Evolutionary conservation across 2,888 invertebrate genomes (phyloP), one percentile per base, ranked within the genome.

Genomic region (Oxycera nigricornis): DNA sequence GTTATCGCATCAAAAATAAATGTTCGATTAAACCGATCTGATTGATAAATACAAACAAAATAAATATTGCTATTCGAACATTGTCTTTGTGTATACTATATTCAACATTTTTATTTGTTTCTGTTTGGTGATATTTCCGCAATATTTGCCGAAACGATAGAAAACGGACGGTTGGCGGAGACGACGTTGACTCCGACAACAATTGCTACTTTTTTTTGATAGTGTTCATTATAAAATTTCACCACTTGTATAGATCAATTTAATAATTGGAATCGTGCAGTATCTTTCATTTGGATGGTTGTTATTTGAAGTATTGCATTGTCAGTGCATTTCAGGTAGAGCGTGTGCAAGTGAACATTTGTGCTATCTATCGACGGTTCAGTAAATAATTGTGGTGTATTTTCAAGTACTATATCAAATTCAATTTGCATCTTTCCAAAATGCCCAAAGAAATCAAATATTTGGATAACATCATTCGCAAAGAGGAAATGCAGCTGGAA

Each of bases 401-500:
- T n/a, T n/a, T n/a, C n/a, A n/a, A n/a, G n/a, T n/a, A n/a, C n/a
- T n/a, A n/a, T n/a, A n/a, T n/a, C 11, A n/a, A n/a, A n/a, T n/a
- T n/a, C n/a, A n/a, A n/a, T n/a, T n/a, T n/a, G n/a, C n/a, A n/a
- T n/a, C 6, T 50, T 17, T 55, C 11, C 14, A 79, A 30, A 52
- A 70, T 70, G 81, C 81, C 83, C 74, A 80, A 81, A 76, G 81
- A 81, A 75, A 84, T 84, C n/a, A 81, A 81, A 77, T 84, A 82
- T 76, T 78, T 84, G 82, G 84, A 84, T 77, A 84, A 82, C 77
- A 81, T 84, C 74, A 79, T 84, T 76, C 82, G 82, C 62, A 84
- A 84, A 77, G 84, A 84, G 77, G 84, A 84, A 77, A 81, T 80
- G 76, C 82, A 84, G 14, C 82, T 83, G 73, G 83, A 84, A 14